phyloP scores from a whole-genome alignment of 2,888 invertebrate species.

The Erpobdella octoculata region DNA sequence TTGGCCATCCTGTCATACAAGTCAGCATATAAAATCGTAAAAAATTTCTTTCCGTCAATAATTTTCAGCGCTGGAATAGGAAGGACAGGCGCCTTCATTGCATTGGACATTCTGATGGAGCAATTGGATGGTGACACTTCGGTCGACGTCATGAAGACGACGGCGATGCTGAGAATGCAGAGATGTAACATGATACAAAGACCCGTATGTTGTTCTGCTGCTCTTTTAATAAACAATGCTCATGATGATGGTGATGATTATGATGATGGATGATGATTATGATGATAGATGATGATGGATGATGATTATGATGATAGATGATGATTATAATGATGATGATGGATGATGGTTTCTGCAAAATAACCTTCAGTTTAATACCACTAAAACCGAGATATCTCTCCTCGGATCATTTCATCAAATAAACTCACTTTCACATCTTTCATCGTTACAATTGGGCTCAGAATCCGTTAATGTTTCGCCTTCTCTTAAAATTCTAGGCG shows the following conservation, averaged over 20 bases:
- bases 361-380: too few species aligned
- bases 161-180: slow-evolving; percentile 39
- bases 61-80: slow-evolving; percentile 43
- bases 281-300: slow-evolving; percentile 28
- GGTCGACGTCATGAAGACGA: slow-evolving; percentile 40
- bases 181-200: slow-evolving; percentile 44
- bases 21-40: too few species aligned
- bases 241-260: neutral
- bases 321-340: slow-evolving; percentile 17
- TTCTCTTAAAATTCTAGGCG: too few species aligned
- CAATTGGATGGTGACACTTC: slow-evolving; percentile 21
- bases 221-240: too few species aligned
- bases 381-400: too few species aligned
- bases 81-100: slow-evolving; percentile 42
- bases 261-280: slow-evolving; percentile 17
- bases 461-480: too few species aligned
- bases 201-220: slow-evolving; percentile 34
- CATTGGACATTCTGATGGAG: slow-evolving; percentile 39
- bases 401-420: too few species aligned
- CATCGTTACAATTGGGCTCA: too few species aligned
- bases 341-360: neutral
- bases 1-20: too few species aligned
- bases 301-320: slow-evolving; percentile 26
- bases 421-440: too few species aligned
- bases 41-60: too few species aligned